Percentiles rank a stretch among this genome's conserved stretches.
Evolutionary conservation across 2,888 invertebrate species (phyloP).

Genomic region (Andrena minutula): DNA sequence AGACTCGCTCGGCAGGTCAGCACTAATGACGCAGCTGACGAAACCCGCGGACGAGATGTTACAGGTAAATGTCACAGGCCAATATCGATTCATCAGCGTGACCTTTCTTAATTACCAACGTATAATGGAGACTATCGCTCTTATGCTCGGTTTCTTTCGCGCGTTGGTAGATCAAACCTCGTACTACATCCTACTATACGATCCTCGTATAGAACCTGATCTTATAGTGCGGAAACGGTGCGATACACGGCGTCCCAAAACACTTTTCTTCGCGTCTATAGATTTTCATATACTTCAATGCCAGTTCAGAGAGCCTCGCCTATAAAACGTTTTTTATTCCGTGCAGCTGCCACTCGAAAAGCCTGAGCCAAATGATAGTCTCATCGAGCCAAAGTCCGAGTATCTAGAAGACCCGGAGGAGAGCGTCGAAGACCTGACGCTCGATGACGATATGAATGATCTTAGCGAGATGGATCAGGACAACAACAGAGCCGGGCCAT

Average conservation of each 20-base stretch:
- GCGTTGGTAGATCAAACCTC: constrained; percentile 83
- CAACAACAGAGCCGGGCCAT: constrained; percentile 89
- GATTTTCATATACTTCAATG: background rate
- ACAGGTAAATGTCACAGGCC: constrained; percentile 74
- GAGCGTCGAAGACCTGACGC: constrained; percentile 93
- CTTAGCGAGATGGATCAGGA: constrained; percentile 90
- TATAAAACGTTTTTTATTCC: constrained; percentile 20
- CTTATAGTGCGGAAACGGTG: constrained; percentile 82
- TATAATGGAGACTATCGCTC: constrained; percentile 77
- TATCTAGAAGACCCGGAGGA: constrained; percentile 90
- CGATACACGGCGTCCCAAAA: constrained; percentile 72
- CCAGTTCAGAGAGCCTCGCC: background rate
- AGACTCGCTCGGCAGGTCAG: constrained; percentile 83
- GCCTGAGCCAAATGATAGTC: constrained; percentile 86
- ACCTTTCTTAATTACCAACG: constrained; percentile 73
- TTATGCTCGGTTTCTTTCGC: constrained; percentile 79
- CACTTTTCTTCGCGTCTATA: background rate
- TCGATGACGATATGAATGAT: constrained; percentile 91
- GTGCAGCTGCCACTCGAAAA: constrained; percentile 85
- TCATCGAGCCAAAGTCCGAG: constrained; percentile 91
- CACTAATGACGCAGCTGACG: constrained; percentile 83
- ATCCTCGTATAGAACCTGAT: constrained; percentile 58
- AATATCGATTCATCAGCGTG: background rate
- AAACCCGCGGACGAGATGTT: constrained; percentile 84
- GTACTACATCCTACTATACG: constrained; percentile 81